Base-by-base conservation (phyloP, 2,113 vertebrate species). In the Lycaon pictus region DNA sequence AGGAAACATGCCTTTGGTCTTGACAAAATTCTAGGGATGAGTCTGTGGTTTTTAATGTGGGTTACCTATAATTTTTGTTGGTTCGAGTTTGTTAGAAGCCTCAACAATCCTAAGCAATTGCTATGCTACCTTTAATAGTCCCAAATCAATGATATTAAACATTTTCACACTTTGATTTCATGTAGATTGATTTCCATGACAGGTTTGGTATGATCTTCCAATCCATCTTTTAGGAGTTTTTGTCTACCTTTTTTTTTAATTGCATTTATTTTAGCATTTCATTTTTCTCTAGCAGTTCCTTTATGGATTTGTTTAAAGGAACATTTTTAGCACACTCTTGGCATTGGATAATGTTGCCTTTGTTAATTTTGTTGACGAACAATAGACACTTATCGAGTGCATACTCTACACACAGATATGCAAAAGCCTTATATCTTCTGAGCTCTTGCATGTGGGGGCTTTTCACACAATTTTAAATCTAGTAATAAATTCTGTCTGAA, bases 181-280 rank as follows among this genome's bases (percentile, higher is more conserved):
- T 48, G 35, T 9, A 82, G 48, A 29, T n/a, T 95, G 37, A 83
- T 60, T 95, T 95, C 27, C 0, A 23, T 92, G n/a, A 63, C 10
- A 83, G 48, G 1, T 8, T 60, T 0, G 0, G 9, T 87, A 56
- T 60, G 23, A 90, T 58, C 51, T 93, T 71, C 53, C 51, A 56
- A 74, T 92, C 29, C 58, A 25, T 65, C 48, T 88, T 95, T 85
- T 53, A 93, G 22, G 53, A 96, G 69, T 48, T 82, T 72, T 88
- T 86, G 83, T 88, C 55, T 81, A 58, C 22, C 37, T 81, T 71
- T 48, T 48, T 80, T 80, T 88, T 83, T 58, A 82, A 72, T 85
- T 51, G 3, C 19, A 87, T 84, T 92, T 92, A 94, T 92, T 96
- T 92, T 90, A 51, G 6, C 27, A 86, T 86, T 96, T 96, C 13